Conservation (phyloP, 1,140 invertebrate species). For the Euura lappo region DNA sequence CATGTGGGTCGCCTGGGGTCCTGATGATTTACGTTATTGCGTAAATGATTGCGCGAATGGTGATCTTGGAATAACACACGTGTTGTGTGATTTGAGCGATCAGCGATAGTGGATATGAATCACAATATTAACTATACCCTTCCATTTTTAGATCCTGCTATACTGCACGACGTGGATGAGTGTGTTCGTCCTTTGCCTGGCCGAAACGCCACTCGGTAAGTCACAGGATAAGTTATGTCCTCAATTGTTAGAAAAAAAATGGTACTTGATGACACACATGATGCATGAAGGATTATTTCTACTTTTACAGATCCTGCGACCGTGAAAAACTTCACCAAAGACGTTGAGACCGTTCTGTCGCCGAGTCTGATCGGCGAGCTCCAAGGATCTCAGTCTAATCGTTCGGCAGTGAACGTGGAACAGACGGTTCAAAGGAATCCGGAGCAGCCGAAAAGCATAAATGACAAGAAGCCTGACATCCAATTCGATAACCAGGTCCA, state of each 20-base stretch:
- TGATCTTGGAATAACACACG: no score
- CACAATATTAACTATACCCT: neutral
- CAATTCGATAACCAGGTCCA: neutral
- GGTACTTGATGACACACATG: no score
- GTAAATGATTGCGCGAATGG: no score
- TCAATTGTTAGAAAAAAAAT: no score
- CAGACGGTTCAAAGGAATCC: neutral
- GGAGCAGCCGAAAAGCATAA: neutral
- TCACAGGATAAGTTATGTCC: neutral
- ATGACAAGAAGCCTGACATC: neutral
- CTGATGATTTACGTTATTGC: no score
- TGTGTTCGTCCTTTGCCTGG: neutral
- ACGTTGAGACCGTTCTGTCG: slow-evolving; percentile 35
- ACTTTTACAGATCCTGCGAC: slow-evolving; percentile 31
- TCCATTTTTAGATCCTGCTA: neutral
- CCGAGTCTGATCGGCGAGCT: slow-evolving; percentile 32
- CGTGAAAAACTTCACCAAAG: slow-evolving; percentile 37
- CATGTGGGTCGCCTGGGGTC: no score
- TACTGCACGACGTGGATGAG: neutral
- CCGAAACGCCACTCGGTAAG: neutral
- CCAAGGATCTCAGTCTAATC: slow-evolving; percentile 19
- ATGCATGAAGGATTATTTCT: no score
- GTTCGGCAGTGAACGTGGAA: slow-evolving; percentile 14
- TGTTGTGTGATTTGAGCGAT: no score
- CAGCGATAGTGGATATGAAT: no score